Evolutionary conservation across 2,888 invertebrate genomes (phyloP).

Genomic region (Cerceris rybyensis): DNA sequence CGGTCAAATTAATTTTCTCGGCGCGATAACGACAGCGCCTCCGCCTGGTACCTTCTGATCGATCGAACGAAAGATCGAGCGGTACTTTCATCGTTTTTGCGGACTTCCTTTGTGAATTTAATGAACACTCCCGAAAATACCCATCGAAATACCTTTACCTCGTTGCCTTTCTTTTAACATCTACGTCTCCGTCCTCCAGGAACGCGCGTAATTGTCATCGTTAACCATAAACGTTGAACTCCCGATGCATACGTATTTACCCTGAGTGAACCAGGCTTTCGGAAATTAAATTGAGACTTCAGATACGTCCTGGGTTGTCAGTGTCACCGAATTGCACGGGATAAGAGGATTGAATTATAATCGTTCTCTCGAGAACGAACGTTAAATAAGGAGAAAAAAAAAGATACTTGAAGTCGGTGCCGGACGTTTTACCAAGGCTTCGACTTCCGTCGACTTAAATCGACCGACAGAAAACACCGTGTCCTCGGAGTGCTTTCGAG

Average conservation of each 20-base stretch:
- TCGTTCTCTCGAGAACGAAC: constrained; percentile 17
- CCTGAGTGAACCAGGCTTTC: not conserved
- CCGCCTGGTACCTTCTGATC: constrained; percentile 51
- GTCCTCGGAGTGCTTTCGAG: constrained; percentile 4
- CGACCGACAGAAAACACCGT: constrained; percentile 32
- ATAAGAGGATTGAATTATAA: constrained; percentile 61
- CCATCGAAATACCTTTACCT: not conserved
- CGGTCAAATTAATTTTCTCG: constrained; percentile 63
- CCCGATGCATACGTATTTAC: not conserved
- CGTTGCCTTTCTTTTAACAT: not conserved
- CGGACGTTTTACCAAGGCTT: constrained; percentile 42
- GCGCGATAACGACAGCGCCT: constrained; percentile 59
- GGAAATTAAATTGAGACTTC: constrained; percentile 56
- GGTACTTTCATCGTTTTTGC: constrained; percentile 40
- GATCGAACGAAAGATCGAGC: constrained; percentile 45
- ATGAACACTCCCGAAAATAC: constrained; percentile 19
- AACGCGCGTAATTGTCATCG: not conserved
- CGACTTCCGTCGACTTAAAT: constrained; percentile 44
- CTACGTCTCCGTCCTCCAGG: not conserved
- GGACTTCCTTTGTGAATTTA: constrained; percentile 39
- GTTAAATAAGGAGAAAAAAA: constrained; percentile 4
- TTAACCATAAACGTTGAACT: not conserved
- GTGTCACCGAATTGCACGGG: constrained; percentile 50
- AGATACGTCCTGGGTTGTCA: constrained; percentile 28
- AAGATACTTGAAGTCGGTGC: not conserved